A percentile compares a stretch with the other conserved stretches of the same genome.
Conservation (phyloP, 2,888 invertebrate species). For the Aphodius sticticus region DNA sequence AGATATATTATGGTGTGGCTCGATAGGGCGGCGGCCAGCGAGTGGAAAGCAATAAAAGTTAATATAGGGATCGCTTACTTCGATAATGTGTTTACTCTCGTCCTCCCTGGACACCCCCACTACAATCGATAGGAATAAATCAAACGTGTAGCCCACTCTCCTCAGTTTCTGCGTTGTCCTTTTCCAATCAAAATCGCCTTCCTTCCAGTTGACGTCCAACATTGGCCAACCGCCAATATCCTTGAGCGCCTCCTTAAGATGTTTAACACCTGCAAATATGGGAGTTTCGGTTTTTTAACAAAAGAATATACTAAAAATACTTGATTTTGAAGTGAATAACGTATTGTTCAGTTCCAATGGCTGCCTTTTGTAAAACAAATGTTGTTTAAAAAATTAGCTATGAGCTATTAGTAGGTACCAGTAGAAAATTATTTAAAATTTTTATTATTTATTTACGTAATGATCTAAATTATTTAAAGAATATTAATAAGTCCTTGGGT, state of each 20-base stretch:
- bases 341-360: too few species aligned
- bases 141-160: conserved; percentile 52
- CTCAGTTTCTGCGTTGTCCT: conserved; percentile 52
- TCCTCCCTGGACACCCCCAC: conserved; percentile 37
- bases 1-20: neutral
- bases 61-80: conserved; percentile 27
- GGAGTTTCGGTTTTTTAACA: too few species aligned
- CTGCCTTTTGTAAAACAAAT: too few species aligned
- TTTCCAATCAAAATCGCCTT: conserved; percentile 56
- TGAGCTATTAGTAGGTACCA: too few species aligned
- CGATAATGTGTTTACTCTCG: conserved; percentile 32
- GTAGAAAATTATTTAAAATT: too few species aligned
- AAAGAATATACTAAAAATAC: too few species aligned
- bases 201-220: conserved; percentile 60
- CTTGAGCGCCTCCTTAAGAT: conserved; percentile 55
- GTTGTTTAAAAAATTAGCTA: too few species aligned
- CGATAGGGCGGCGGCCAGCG: neutral
- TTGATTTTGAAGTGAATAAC: too few species aligned
- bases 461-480: too few species aligned
- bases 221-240: conserved; percentile 69
- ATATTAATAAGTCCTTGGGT: too few species aligned
- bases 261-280: conserved; percentile 38
- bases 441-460: too few species aligned
- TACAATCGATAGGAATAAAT: conserved; percentile 50
- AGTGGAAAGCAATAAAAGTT: conserved; percentile 4